phyloP scores from a whole-genome alignment of 2,888 invertebrate species.

The Caenorhabditis sp. region DNA sequence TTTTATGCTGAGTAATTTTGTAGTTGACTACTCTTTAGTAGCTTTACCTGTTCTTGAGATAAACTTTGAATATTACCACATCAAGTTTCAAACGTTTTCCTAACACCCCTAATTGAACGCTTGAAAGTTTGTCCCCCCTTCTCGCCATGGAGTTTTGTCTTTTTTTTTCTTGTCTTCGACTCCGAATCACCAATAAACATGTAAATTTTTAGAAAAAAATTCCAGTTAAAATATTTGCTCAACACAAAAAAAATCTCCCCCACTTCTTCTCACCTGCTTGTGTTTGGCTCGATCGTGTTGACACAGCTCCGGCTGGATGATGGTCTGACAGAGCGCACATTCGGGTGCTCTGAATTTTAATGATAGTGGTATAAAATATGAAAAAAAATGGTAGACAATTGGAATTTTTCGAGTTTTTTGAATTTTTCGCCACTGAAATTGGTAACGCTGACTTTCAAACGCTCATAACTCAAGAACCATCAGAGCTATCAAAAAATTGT shows the following conservation, averaged over 20 bases:
- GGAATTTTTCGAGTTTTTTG: neutral
- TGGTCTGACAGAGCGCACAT: conserved; percentile 53
- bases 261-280: conserved; percentile 56
- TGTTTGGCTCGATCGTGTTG: conserved; percentile 57
- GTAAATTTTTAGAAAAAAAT: neutral
- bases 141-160: too few relatives aligned
- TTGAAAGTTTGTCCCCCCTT: too few relatives aligned
- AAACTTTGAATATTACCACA: too few relatives aligned
- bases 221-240: too few relatives aligned
- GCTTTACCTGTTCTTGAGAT: neutral
- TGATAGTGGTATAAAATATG: neutral
- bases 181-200: neutral
- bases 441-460: too few relatives aligned
- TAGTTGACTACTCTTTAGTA: neutral
- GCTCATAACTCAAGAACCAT: too few relatives aligned
- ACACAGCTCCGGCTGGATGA: conserved; percentile 60
- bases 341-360: conserved; percentile 33
- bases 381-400: neutral
- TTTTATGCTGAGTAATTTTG: too few relatives aligned
- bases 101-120: too few relatives aligned
- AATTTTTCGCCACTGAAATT: neutral
- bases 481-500: too few relatives aligned
- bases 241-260: neutral
- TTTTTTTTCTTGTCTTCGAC: too few relatives aligned
- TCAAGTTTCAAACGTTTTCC: too few relatives aligned